Base-by-base conservation (phyloP, 2,888 invertebrate species). In the Nomada flava region DNA sequence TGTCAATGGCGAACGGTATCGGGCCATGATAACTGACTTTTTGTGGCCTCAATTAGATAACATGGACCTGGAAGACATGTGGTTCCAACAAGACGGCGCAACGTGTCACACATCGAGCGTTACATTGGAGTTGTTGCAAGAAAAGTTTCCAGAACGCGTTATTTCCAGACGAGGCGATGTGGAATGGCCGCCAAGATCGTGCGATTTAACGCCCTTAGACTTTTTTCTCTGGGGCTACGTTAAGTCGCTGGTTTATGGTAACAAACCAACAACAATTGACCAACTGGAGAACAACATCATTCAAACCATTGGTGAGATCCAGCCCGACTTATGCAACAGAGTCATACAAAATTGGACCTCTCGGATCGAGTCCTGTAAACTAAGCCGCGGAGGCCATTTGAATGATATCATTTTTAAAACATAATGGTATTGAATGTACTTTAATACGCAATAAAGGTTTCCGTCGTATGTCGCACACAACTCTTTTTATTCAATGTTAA, bases 381-480 rank as follows among this genome's bases (percentile, higher is more conserved):
- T 5, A 59, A 59, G 59, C 36, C 36, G 59, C 29, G 59, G 29
- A 29, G 18, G 59, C 59, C 59, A 59, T 59, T 29, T 59, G 29
- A 59, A 29, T 36, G 44, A 44, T 44, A 44, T 44, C 11, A 11
- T 44, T 10, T 44, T 44, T 11, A 7, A 44, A 10, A 44, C 44
- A 7, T 44, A 44, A 44, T 44, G 44, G 7, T 10, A 44, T 44
- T 11, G 44, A 44, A 44, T 44, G 26, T 20, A 20, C 20, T 20
- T 20, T 20, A 20, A 20, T 20, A 20, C 20, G 20, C 20, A 20
- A 20, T 20, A 20, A 20, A 20, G 20, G 20, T 20, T 20, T 20
- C 20, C 20, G 20, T 20, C 20, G 20, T 20, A 20, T 20, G 20
- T 20, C 20, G 20, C 20, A 20, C 20, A 20, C 20, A 20, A 20